phyloP scores from a whole-genome alignment of 2,797 vertebrate species.

The Jordanella pulchra region DNA sequence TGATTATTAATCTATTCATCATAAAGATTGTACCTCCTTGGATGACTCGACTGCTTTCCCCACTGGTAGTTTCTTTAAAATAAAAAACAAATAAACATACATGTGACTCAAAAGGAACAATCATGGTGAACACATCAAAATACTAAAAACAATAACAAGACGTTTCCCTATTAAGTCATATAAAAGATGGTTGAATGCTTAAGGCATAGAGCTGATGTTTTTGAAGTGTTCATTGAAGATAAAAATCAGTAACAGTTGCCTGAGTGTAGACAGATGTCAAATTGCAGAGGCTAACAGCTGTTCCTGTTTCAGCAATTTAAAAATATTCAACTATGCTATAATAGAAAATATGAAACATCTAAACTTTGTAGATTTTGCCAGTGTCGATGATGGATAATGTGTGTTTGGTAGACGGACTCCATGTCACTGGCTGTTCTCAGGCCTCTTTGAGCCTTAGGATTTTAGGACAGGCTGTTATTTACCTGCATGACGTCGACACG shows the following conservation, averaged over 20 bases:
- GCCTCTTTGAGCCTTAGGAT: no score
- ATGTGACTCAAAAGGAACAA: slow-evolving; percentile 13
- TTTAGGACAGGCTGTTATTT: background rate
- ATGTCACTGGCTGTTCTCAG: no score
- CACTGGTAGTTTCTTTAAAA: slow-evolving; percentile 48
- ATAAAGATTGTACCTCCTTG: slow-evolving; percentile 61
- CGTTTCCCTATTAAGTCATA: background rate
- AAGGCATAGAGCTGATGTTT: background rate
- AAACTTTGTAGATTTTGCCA: no score
- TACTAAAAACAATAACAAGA: background rate
- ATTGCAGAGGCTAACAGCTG: background rate
- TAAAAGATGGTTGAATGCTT: background rate
- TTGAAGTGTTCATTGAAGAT: background rate
- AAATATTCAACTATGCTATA: background rate
- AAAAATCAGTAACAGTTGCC: background rate
- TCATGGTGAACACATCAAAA: background rate
- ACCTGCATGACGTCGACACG: background rate
- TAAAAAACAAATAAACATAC: slow-evolving; percentile 47
- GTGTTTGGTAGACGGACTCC: no score
- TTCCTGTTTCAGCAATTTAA: background rate
- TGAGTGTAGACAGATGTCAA: background rate
- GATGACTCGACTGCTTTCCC: slow-evolving; percentile 35
- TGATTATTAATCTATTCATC: background rate
- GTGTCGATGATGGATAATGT: no score
- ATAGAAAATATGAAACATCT: background rate